A percentile compares a stretch with the other conserved stretches of the same genome.
phyloP scores from a whole-genome alignment of 2,888 invertebrate genomes.

The Orthosia cruda region DNA sequence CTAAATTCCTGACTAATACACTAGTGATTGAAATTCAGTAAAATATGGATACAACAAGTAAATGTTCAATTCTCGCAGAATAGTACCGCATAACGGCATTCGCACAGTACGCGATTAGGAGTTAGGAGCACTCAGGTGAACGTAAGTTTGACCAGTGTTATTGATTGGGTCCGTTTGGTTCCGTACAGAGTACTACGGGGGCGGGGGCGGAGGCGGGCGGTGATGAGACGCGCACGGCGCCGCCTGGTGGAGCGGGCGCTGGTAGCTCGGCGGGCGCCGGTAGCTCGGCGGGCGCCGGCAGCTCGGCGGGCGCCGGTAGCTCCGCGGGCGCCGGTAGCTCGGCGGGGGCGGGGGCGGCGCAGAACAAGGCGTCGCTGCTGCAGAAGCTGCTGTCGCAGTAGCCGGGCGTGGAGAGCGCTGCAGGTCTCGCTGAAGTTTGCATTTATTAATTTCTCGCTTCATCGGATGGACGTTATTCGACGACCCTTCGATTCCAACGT shows the following conservation, averaged over 20 bases:
- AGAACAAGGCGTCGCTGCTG: no score
- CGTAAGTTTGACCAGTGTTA: neutral
- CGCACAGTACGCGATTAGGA: constrained; percentile 21
- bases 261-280: constrained; percentile 22
- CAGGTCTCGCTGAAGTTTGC: constrained; percentile 78
- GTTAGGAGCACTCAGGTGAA: constrained; percentile 32
- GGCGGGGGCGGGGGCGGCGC: no score
- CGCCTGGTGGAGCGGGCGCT: constrained; percentile 59
- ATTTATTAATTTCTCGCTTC: constrained; percentile 84
- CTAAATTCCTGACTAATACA: neutral
- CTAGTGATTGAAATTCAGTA: constrained; percentile 1
- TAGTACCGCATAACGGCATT: neutral
- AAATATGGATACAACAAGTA: neutral
- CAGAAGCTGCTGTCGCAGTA: no score
- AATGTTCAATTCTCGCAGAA: constrained; percentile 7
- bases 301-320: no score
- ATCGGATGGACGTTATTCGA: constrained; percentile 76
- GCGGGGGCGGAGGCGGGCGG: constrained; percentile 88
- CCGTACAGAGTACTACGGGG: constrained; percentile 89
- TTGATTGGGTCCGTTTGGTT: constrained; percentile 32
- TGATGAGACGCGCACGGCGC: constrained; percentile 75
- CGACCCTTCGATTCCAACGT: constrained; percentile 79
- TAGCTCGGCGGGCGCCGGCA: no score
- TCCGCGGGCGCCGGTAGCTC: constrained; percentile 37
- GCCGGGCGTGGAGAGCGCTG: constrained; percentile 47